These are phyloP conservation scores for Nemurella pictetii DNA, from an alignment of 2,888 invertebrate genomes.

Conservation along the genomic window DNA sequence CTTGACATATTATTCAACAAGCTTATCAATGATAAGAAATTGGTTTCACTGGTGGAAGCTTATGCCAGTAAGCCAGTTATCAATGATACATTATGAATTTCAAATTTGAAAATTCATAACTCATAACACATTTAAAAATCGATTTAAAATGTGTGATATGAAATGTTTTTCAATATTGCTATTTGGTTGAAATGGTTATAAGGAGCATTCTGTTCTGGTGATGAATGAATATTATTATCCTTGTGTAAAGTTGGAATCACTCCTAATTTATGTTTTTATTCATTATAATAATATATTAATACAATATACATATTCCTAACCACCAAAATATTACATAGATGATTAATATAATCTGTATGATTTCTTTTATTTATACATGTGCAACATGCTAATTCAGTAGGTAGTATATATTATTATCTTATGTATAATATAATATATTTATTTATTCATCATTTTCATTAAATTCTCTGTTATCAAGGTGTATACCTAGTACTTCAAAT, in stretches of 20 bases:
- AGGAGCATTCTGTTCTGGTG: not conserved
- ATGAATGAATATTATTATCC: not conserved
- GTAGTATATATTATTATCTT: not conserved
- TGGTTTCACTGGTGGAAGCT: too few relatives aligned
- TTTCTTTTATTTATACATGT: constrained; percentile 51
- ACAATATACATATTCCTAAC: constrained; percentile 42
- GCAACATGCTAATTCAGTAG: constrained; percentile 52
- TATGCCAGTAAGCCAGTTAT: not conserved
- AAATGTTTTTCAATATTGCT: not conserved
- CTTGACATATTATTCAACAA: too few relatives aligned
- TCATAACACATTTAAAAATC: too few relatives aligned
- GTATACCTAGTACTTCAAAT: too few relatives aligned
- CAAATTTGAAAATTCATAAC: not conserved
- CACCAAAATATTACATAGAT: constrained; percentile 53
- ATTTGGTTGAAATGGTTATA: not conserved
- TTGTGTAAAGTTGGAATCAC: not conserved
- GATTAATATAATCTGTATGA: constrained; percentile 59
- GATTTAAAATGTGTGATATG: too few relatives aligned
- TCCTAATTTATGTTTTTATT: constrained; percentile 14
- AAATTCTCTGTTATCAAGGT: too few relatives aligned
- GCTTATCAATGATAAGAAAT: too few relatives aligned
- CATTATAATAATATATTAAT: constrained; percentile 16
- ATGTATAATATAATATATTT: constrained; percentile 12
- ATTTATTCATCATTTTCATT: too few relatives aligned
- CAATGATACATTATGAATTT: not conserved